Evolutionary conservation across 2,113 vertebrate species (phyloP), one percentile per base, ranked within the genome.

Genomic region (Malurus melanocephalus): DNA sequence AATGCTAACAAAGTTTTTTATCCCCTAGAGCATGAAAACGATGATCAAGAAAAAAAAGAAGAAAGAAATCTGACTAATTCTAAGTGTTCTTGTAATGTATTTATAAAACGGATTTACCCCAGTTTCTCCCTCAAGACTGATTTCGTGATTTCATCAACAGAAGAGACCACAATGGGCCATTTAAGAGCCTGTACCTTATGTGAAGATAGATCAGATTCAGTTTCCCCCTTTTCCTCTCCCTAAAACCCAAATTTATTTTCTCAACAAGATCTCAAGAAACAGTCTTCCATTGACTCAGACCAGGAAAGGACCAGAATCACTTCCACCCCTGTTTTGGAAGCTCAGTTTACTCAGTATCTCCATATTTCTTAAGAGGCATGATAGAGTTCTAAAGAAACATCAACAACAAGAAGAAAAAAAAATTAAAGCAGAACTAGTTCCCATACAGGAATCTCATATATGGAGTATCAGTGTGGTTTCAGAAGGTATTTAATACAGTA

Each of bases 141-240:
- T 78, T 73, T 53, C 6, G 51, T 17, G 15, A 67, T 72, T 67
- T 76, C 55, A 68, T 13, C 56, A 72, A 65, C 26, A 71, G 35
- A 53, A 71, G 35, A 81, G 6, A 51, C 17, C 16, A 27, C 0
- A 0, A 62, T 27, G 7, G 32, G 18, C 40, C 16, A 18, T 35
- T 51, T 33, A 66, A 55, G 9, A 67, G 13, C 52, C 16, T 61
- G 8, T 33, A 69, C 16, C 45, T 40, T 72, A 52, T 0, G 0
- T 19, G 30, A 49, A 30, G 21, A 73, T 4, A 20, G 40, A 78
- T 28, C 10, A 71, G 28, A 64, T 79, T 56, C 20, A n/a, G 16
- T 42, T 60, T 68, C 16, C 22, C 7, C 27, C 4, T 67, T 60
- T 60, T 46, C n/a, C 9, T 48, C 14, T 75, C 27, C n/a, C 53